Evolutionary conservation across 2,888 invertebrate species (phyloP), one percentile per base, ranked within the genome.

Genomic region (Flabesymbios commensalis): DNA sequence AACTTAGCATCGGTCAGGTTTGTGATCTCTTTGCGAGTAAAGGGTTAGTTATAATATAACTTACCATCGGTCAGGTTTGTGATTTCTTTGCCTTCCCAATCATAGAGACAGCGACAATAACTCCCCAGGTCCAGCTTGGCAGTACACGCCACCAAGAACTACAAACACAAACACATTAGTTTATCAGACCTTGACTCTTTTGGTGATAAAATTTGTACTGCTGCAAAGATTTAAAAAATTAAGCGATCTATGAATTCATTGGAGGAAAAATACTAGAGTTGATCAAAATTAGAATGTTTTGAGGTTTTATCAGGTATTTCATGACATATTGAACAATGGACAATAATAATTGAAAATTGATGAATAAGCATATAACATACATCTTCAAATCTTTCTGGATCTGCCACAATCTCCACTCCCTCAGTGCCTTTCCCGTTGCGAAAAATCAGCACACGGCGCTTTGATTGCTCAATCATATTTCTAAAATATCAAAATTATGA

Each of bases 71-170:
- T 68, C 2, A 82, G 67, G 59, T 75, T 71, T 2, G 66, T 71
- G 32, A 81, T 72, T 47, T 76, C 76, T 48, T 72, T 74, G n/a
- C 81, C 81, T 57, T 77, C 74, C 80, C 79, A 80, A 58, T 81
- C 79, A 69, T 75, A 82, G 7, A 78, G 64, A 28, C 75, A 65
- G 39, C 73, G 73, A 36, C 78, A 80, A 68, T 74, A 75, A 41
- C 72, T 75, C 28, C 74, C 63, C 32, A 82, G 68, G 29, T 76
- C 74, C 17, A 81, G 64, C 58, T 76, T 79, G n/a, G 65, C 73
- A 36, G 82, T 81, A 67, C 78, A 78, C 2, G 74, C 74, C 14
- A 67, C 67, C 36, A 82, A 61, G 63, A 82, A 81, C 82, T 82
- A 68, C 28, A 72, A 70, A 10, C 29, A 5, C 39, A 43, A 26